Percentiles rank a stretch among this genome's conserved stretches.
phyloP scores from a whole-genome alignment of 2,113 vertebrate species.

The Pungitius pungitius region DNA sequence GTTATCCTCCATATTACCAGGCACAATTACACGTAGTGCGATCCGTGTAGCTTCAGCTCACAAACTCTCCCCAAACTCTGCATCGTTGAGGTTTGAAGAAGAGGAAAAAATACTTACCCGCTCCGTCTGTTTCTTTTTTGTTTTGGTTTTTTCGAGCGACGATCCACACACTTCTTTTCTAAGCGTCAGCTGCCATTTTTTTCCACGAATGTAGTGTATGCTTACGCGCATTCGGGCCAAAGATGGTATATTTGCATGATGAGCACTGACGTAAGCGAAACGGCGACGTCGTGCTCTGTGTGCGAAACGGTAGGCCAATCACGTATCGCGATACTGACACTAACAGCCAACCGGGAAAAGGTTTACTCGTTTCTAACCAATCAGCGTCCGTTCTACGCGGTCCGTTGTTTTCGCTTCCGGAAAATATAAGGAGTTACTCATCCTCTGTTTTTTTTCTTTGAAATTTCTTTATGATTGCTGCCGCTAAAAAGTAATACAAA shows the following conservation, averaged over 20 bases:
- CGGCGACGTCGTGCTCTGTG: neutral
- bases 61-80: conserved; percentile 10
- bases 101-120: conserved; percentile 62
- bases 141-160: conserved; percentile 40
- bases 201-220: conserved; percentile 68
- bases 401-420: neutral
- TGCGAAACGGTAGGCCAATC: conserved; percentile 39
- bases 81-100: neutral
- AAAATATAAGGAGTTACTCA: conserved; percentile 2
- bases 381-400: neutral
- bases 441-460: conserved; percentile 34
- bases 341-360: conserved; percentile 15
- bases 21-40: neutral
- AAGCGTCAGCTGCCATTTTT: conserved; percentile 77
- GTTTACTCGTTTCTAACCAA: conserved; percentile 43
- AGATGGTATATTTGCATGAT: conserved; percentile 31
- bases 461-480: conserved; percentile 7
- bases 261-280: neutral
- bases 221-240: conserved; percentile 67
- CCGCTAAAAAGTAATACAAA: conserved; percentile 28
- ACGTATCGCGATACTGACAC: accelerated
- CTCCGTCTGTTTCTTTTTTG: conserved; percentile 49
- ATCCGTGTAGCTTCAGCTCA: neutral
- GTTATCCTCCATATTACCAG: conserved; percentile 25
- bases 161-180: conserved; percentile 65